phyloP scores from a whole-genome alignment of 2,888 invertebrate genomes.

The Shargacucullia verbasci region DNA sequence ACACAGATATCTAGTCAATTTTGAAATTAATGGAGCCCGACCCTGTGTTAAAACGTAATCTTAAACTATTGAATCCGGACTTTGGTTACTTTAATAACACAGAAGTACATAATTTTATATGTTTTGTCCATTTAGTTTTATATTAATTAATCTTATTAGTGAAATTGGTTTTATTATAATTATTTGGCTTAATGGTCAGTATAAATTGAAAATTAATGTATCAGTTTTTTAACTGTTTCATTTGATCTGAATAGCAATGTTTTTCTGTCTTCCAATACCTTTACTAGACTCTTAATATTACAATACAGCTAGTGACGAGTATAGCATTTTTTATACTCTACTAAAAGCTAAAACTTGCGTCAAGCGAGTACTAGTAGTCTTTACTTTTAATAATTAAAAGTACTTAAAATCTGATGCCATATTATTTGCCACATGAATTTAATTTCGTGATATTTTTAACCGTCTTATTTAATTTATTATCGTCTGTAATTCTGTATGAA shows the following conservation, averaged over 20 bases:
- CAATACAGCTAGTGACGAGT: slow-evolving; percentile 66
- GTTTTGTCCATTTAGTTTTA: slow-evolving; percentile 85
- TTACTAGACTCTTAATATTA: slow-evolving; percentile 68
- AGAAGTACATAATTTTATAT: slow-evolving; percentile 81
- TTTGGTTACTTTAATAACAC: slow-evolving; percentile 77
- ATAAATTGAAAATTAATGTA: slow-evolving; percentile 72
- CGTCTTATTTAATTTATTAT: slow-evolving; percentile 82
- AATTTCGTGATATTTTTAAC: slow-evolving; percentile 85
- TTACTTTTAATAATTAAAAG: slow-evolving; percentile 78
- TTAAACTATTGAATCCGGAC: slow-evolving; percentile 74
- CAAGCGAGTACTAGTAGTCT: slow-evolving; percentile 65
- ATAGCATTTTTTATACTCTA: slow-evolving; percentile 59
- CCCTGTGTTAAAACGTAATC: slow-evolving; percentile 76
- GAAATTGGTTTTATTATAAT: slow-evolving; percentile 78
- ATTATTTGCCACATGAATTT: slow-evolving; percentile 87
- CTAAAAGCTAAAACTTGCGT: slow-evolving; percentile 52
- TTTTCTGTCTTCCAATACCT: slow-evolving; percentile 87
- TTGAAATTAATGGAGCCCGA: slow-evolving; percentile 86
- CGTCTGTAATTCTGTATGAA: slow-evolving; percentile 77
- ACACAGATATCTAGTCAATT: slow-evolving; percentile 89
- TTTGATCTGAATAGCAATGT: slow-evolving; percentile 86
- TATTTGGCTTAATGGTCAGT: slow-evolving; percentile 81
- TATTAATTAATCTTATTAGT: slow-evolving; percentile 75
- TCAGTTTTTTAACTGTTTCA: slow-evolving; percentile 72
- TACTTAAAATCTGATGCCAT: slow-evolving; percentile 88